phyloP scores from a whole-genome alignment of 2,113 vertebrate species.

The Ahaetulla prasina region DNA sequence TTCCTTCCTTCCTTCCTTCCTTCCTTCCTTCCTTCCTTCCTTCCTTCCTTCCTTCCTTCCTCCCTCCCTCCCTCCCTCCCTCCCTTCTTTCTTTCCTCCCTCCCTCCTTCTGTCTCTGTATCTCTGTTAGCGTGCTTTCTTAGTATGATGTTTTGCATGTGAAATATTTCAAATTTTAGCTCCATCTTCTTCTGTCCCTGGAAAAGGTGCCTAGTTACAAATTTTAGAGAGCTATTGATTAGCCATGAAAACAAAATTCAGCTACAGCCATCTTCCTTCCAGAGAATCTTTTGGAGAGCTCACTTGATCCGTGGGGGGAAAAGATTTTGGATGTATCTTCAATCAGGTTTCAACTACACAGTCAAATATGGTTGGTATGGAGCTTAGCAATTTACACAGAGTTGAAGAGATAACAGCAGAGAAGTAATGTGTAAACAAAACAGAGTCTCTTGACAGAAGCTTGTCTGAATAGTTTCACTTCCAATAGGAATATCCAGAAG shows the following conservation, averaged over 20 bases:
- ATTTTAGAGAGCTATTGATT: not conserved
- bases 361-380: not conserved
- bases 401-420: not conserved
- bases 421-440: not conserved
- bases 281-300: not conserved
- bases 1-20: not conserved
- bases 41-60: too few species aligned
- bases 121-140: too few species aligned
- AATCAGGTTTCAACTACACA: not conserved
- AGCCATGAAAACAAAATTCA: not conserved
- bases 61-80: too few species aligned
- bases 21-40: too few species aligned
- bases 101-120: too few species aligned
- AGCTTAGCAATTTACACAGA: not conserved
- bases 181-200: not conserved
- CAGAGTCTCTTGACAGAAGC: not conserved
- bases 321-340: not conserved
- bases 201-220: not conserved
- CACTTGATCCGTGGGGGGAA: not conserved
- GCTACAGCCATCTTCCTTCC: not conserved
- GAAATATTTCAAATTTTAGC: not conserved
- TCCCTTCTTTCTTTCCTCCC: accelerated
- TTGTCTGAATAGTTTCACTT: not conserved
- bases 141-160: not conserved
- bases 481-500: not conserved